Percentiles rank a stretch among this genome's conserved stretches.
These are phyloP conservation scores for Xestia ashworthii DNA, from an alignment of 2,888 invertebrate species.

Conservation along the genomic window DNA sequence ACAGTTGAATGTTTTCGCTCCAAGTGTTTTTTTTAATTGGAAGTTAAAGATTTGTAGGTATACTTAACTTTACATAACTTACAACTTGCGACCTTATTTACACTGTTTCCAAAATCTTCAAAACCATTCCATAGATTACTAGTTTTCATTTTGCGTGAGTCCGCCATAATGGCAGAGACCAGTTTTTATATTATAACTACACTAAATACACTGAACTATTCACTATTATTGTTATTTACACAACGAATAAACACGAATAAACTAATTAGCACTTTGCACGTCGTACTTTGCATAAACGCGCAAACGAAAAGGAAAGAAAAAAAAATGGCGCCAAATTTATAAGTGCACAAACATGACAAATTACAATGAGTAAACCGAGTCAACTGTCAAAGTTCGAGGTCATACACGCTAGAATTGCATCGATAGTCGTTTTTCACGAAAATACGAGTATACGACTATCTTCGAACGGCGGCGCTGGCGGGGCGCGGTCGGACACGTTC, in stretches of 20 bases:
- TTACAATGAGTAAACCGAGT: constrained; percentile 13
- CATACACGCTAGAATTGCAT: constrained; percentile 1
- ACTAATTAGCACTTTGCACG: constrained; percentile 17
- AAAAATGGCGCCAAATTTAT: constrained; percentile 17
- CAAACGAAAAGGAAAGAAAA: constrained; percentile 17
- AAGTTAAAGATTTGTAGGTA: constrained; percentile 30
- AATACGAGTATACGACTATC: constrained; percentile 8
- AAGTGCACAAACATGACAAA: constrained; percentile 4
- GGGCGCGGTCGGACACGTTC: constrained; percentile 30
- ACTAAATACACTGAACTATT: constrained; percentile 25
- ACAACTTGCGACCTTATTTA: constrained; percentile 34
- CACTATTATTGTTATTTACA: constrained; percentile 27
- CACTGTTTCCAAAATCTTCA: constrained; percentile 36
- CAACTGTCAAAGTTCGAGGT: constrained; percentile 12
- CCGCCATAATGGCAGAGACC: constrained; percentile 29
- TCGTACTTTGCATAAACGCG: constrained; percentile 25
- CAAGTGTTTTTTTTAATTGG: background rate
- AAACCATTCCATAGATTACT: constrained; percentile 41
- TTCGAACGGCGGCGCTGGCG: background rate
- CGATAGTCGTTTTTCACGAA: constrained; percentile 3
- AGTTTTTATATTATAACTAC: constrained; percentile 25
- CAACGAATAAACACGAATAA: constrained; percentile 23
- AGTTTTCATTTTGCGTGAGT: constrained; percentile 33
- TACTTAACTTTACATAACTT: constrained; percentile 27
- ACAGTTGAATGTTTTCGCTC: constrained; percentile 42